Conservation (phyloP, 2,113 vertebrate species). For the Pedionomus torquatus region DNA sequence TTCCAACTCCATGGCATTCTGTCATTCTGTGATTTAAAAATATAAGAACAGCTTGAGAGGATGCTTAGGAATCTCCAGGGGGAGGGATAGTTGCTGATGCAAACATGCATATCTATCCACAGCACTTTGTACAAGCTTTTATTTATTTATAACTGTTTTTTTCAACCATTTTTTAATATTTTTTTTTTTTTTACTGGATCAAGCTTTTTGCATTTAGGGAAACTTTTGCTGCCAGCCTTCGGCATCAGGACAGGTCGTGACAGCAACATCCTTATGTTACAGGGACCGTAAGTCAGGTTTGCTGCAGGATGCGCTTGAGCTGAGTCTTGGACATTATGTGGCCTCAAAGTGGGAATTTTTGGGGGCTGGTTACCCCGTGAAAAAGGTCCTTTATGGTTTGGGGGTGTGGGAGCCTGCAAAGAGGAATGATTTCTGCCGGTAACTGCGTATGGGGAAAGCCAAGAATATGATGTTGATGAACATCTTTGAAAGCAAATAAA, state of each 20-base stretch:
- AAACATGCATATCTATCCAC: constrained; percentile 2
- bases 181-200: background rate
- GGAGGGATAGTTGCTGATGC: too few relatives aligned
- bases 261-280: background rate
- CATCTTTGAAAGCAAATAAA: constrained; percentile 30
- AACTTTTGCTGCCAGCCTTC: constrained; percentile 29
- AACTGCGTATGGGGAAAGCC: background rate
- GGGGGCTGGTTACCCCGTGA: background rate
- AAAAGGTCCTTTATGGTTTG: background rate
- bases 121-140: background rate
- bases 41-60: background rate
- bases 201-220: background rate
- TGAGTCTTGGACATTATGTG: background rate
- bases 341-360: background rate
- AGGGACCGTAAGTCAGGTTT: background rate
- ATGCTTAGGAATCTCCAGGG: too few relatives aligned
- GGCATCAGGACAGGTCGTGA: background rate
- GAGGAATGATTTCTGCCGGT: background rate
- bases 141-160: background rate
- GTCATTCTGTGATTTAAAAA: constrained; percentile 8
- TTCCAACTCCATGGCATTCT: too few relatives aligned
- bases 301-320: background rate
- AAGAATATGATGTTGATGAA: background rate
- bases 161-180: too few relatives aligned
- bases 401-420: background rate